phyloP scores from a whole-genome alignment of 2,888 invertebrate species.

The Dendrolimus houi region DNA sequence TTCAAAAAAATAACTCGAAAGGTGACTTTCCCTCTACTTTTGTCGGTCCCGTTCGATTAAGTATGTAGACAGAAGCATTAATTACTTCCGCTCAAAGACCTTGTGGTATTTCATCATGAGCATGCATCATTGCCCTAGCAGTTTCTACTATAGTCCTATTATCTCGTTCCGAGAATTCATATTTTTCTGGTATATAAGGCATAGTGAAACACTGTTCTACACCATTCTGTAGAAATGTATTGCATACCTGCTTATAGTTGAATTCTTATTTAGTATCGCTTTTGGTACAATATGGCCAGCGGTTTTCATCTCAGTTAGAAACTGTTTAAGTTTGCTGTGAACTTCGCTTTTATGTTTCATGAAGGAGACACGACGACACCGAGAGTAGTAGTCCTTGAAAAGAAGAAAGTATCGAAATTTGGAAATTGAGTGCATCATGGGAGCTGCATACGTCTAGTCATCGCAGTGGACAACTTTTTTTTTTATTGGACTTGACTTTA shows the following conservation, averaged over 20 bases:
- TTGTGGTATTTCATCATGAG: slow-evolving; percentile 1
- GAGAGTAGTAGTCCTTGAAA: slow-evolving; percentile 1
- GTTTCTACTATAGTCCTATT: slow-evolving; percentile 6
- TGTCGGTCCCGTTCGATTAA: slow-evolving; percentile 7
- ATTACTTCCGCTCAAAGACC: slow-evolving; percentile 6
- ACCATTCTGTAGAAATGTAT: slow-evolving; percentile 2
- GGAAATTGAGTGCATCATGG: not conserved
- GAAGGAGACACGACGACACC: slow-evolving; percentile 2
- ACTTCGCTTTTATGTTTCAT: slow-evolving; percentile 1
- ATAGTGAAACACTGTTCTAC: slow-evolving; percentile 2
- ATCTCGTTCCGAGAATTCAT: slow-evolving; percentile 3
- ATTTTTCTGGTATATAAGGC: slow-evolving; percentile 3
- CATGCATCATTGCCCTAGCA: slow-evolving; percentile 7
- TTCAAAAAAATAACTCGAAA: slow-evolving; percentile 7
- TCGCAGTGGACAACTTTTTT: too few species aligned
- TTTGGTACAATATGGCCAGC: slow-evolving; percentile 1
- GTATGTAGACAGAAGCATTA: slow-evolving; percentile 2
- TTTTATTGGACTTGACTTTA: too few species aligned
- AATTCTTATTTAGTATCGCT: slow-evolving; percentile 1
- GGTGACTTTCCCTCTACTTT: slow-evolving; percentile 4
- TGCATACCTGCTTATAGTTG: not conserved
- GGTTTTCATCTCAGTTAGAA: not conserved
- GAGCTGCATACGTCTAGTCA: too few species aligned
- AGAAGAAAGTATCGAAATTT: not conserved
- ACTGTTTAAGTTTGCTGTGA: not conserved